Percentiles rank a stretch among this genome's conserved stretches.
Conservation (phyloP, 2,113 vertebrate genomes). For the Pseudopipra pipra region DNA sequence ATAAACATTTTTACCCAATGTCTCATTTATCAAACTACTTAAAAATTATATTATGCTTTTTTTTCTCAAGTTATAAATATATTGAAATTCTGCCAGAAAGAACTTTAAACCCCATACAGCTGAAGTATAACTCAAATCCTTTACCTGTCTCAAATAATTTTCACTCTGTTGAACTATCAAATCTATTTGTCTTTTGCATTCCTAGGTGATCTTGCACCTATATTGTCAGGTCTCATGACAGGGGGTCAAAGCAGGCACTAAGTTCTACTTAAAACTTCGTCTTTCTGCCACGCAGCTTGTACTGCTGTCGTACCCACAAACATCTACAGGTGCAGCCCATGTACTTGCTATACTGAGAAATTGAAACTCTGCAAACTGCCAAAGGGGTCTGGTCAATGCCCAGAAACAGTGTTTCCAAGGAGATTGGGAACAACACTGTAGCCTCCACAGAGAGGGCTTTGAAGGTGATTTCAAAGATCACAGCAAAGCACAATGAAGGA, state of each 20-base stretch:
- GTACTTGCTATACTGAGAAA: neutral
- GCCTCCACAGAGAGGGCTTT: neutral
- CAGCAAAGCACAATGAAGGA: neutral
- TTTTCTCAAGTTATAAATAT: neutral
- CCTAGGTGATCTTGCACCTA: neutral
- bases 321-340: neutral
- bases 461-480: neutral
- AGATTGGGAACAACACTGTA: neutral
- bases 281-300: neutral
- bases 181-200: neutral
- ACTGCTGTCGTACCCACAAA: neutral
- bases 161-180: neutral
- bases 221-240: neutral
- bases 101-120: neutral
- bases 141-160: neutral
- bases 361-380: neutral
- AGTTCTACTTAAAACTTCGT: neutral
- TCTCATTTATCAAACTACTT: neutral
- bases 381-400: fast-evolving
- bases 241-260: neutral
- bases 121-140: neutral
- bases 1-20: neutral
- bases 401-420: neutral
- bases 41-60: neutral
- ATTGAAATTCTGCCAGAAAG: neutral